Evolutionary conservation across 2,888 invertebrate species (phyloP), one percentile per base, ranked within the genome.

Genomic region (Liodrosophila aerea): DNA sequence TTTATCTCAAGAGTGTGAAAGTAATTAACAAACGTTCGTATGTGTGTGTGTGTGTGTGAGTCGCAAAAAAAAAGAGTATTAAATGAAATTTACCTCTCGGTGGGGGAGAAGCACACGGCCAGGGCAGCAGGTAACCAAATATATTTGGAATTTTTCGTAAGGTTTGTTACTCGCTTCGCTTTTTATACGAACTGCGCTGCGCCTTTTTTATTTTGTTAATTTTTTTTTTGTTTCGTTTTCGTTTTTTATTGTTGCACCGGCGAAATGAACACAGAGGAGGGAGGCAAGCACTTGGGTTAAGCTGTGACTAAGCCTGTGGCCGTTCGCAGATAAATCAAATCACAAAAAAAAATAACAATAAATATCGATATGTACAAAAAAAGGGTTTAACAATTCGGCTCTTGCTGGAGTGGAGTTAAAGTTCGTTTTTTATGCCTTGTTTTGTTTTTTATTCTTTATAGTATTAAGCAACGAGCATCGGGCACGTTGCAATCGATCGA

Each of bases 401-500:
- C 44, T 62, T 57, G n/a, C 36, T 52, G 40, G 11, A 54, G 22
- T n/a, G n/a, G 37, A 54, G 22, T 64, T 67, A 50, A 47, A 64
- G 41, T 64, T 69, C 56, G 58, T 68, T 53, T 15, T 57, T 61
- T 37, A 52, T 31, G n/a, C 16, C 31, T 41, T 51, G 27, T 51
- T 4, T 47, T 27, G 37, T 7, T 31, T 49, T 52, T 52, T 52
- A n/a, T 16, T 39, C 16, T 39, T 44, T 34, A 39, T 57, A n/a
- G 70, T 22, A 5, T 22, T 22, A 22, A 5, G 22, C 78, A 80
- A 54, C 76, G 76, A 69, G 77, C 76, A 76, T 74, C 76, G 77
- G 71, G 82, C 86, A 86, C 89, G 89, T 87, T 87, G 87, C 85
- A 86, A 87, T 87, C 88, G 88, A 87, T 88, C 88, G 88, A 89